Conservation (phyloP, 2,888 invertebrate species). For the Peribatodes rhomboidaria region DNA sequence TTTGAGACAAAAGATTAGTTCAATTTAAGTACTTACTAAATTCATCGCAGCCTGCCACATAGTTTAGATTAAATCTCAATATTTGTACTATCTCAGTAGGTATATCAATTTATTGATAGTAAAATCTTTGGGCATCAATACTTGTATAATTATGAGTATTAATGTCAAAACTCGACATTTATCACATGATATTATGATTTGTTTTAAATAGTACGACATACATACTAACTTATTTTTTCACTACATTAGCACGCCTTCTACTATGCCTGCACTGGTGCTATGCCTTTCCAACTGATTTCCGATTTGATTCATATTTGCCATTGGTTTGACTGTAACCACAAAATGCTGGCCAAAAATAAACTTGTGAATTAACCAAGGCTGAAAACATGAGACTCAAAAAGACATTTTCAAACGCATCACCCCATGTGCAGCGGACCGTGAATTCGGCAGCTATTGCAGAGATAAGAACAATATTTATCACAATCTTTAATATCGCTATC, state of each 20-base stretch:
- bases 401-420: not conserved
- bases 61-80: not conserved
- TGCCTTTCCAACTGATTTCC: too few species aligned
- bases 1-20: slow-evolving; percentile 29
- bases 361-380: too few species aligned
- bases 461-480: slow-evolving; percentile 1
- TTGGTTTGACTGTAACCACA: too few species aligned
- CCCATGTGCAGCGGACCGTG: not conserved
- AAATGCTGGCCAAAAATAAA: not conserved
- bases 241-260: too few species aligned
- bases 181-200: too few species aligned
- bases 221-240: too few species aligned
- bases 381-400: too few species aligned
- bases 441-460: not conserved
- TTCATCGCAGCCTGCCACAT: slow-evolving; percentile 6
- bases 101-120: not conserved
- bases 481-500: slow-evolving; percentile 5
- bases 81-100: not conserved
- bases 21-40: slow-evolving; percentile 6
- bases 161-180: too few species aligned
- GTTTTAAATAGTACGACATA: too few species aligned
- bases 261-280: too few species aligned
- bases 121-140: not conserved
- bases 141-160: too few species aligned
- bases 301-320: too few species aligned